Base-by-base conservation (phyloP, 2,888 invertebrate species). In the Ormyrus nitidulus region DNA sequence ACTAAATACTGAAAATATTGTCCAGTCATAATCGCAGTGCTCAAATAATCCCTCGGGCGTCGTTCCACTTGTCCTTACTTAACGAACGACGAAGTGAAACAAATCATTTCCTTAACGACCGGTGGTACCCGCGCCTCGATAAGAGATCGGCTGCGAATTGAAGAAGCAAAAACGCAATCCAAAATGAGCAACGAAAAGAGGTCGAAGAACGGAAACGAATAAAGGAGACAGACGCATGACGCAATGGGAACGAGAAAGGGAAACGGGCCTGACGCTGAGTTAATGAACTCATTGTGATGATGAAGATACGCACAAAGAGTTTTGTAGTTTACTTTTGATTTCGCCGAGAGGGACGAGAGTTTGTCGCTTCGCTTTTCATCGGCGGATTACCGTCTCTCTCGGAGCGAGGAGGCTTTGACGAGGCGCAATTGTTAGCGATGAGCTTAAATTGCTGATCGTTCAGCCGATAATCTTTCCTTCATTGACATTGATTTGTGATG, bases 191-290 rank as follows among this genome's bases (percentile, higher is more conserved):
- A 74, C 65, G n/a, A 49, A 65, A 74, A 65, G 65, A 74, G 73
- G 65, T 74, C 65, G 48, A 58, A 74, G 46, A 6, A 4, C 8
- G 49, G 61, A 68, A 44, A 61, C n/a, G 9, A 53, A 68, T 34
- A 5, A 59, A 59, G 51, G 59, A 58, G 10, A 61, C 46, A 53
- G 59, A 34, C 6, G 44, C 49, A 53, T 61, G 68, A 76, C 48
- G 75, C 61, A 76, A 68, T 76, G 61, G 51, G 75, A 66, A 66
- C 49, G 54, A 56, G 48, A 73, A 73, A 64, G 73, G 73, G 73
- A 54, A 61, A 51, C 10, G 9, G 49, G 56, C 51, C 9, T 13
- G 49, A 54, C 56, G 11, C 64, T 6, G n/a, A 65, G 61, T 72
- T 72, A 68, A 72, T 48, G 54, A 78, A 78, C 66, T 68, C 66